Evolutionary conservation across 2,888 invertebrate genomes (phyloP), one percentile per base, ranked within the genome.

Genomic region (Tridacna crocea): DNA sequence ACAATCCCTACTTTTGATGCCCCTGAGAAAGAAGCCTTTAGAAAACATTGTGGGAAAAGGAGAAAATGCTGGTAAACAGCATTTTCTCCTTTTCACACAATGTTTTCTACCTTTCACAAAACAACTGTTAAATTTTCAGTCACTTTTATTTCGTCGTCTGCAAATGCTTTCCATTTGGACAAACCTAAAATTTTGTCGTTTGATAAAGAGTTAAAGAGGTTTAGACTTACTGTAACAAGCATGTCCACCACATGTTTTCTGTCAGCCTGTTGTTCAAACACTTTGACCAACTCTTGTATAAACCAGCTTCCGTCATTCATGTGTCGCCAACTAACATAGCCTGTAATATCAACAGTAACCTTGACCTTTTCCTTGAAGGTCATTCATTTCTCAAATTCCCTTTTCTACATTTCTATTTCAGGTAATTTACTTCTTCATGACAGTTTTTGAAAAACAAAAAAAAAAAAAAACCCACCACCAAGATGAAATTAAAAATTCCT

Each of bases 321-420:
- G 65, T 84, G 81, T 61, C 87, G 46, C 85, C 85, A 87, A 48
- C 85, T 85, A 15, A 87, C 87, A 81, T 79, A 80, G 65, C 85
- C 87, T 87, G 66, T 26, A 66, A 66, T 8, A 55, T 15, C 36
- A 36, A 36, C 36, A 36, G 36, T 36, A 8, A 36, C 36, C 36
- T 36, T 2, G 36, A 36, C 8, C 36, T 36, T 8, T 36, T 36
- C n/a, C n/a, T n/a, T n/a, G n/a, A n/a, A n/a, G n/a, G n/a, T 51
- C 51, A 12, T 51, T 17, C 12, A 13, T 51, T 51, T 58, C 19
- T 58, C 10, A 58, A 58, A 58, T 17, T 58, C n/a, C 19, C 1
- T 58, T 2, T n/a, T 58, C 2, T 19, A 58, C 17, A 58, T 58
- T 58, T 51, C 51, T 51, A 51, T 17, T 51, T 12, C 51, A 51